Conservation (phyloP, 2,888 invertebrate species). For the Rhopalosiphum nymphaeae region DNA sequence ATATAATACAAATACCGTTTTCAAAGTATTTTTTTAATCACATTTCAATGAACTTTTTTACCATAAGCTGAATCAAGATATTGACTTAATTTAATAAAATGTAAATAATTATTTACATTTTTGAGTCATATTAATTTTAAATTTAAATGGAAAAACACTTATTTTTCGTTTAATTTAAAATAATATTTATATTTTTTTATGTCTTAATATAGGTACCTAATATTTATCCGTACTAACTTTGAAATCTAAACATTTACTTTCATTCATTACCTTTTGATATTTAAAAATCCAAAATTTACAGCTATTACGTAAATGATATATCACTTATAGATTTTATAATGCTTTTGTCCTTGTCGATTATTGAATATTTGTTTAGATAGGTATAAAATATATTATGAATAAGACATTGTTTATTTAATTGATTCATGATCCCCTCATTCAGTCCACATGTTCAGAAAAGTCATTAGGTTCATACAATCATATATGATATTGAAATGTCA, state of each 20-base stretch:
- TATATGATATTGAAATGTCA: constrained; percentile 17
- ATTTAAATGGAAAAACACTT: not conserved
- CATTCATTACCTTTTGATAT: not conserved
- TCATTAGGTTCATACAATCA: not conserved
- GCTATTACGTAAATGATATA: not conserved
- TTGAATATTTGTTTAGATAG: not conserved
- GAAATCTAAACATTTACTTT: not conserved
- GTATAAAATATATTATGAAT: not conserved
- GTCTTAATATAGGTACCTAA: not conserved
- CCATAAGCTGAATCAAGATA: not conserved
- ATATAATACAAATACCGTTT: not conserved
- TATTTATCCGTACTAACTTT: not conserved
- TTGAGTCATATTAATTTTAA: not conserved
- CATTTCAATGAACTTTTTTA: not conserved
- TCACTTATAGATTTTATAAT: not conserved
- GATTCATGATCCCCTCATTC: not conserved
- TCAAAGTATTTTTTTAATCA: not conserved
- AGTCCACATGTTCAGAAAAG: not conserved
- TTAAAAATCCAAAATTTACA: not conserved
- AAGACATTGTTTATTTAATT: constrained; percentile 25
- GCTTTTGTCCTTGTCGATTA: not conserved
- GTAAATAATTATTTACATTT: not conserved
- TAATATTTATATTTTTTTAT: not conserved
- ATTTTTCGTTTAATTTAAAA: not conserved
- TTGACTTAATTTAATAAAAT: not conserved